These are phyloP conservation scores for Chrysaora quinquecirrha DNA, from an alignment of 30 jellyfish, hydroid and myxozoan genomes.

Conservation along the genomic window DNA sequence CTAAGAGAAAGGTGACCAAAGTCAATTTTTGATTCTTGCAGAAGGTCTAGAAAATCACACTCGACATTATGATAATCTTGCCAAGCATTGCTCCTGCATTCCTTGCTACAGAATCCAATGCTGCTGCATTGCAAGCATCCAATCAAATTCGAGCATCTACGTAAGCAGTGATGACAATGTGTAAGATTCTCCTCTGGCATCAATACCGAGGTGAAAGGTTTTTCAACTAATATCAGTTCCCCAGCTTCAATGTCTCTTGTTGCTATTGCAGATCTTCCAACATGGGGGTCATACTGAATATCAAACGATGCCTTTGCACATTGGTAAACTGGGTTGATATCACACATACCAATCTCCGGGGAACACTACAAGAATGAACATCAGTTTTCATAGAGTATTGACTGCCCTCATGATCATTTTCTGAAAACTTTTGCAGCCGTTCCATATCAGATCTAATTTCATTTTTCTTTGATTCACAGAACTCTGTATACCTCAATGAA, in stretches of 20 bases:
- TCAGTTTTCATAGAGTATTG: background rate
- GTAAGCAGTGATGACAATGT: conserved; percentile 81
- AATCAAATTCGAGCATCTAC: conserved; percentile 52
- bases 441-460: conserved; percentile 21
- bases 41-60: conserved; percentile 39
- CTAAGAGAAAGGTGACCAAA: conserved; percentile 84
- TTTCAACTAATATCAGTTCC: conserved; percentile 78
- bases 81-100: conserved; percentile 67
- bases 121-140: conserved; percentile 72
- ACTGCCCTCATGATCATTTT: background rate
- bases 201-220: conserved; percentile 70
- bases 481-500: conserved; percentile 40
- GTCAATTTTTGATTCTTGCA: conserved; percentile 54
- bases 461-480: conserved; percentile 49
- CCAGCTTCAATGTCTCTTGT: conserved; percentile 82
- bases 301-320: conserved; percentile 76
- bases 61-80: conserved; percentile 60
- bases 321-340: conserved; percentile 50
- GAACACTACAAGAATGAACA: background rate
- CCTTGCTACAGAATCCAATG: conserved; percentile 66
- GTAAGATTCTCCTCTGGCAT: conserved; percentile 59
- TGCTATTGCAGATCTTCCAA: conserved; percentile 89
- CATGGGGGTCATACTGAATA: conserved; percentile 2
- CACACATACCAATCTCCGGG: conserved; percentile 35
- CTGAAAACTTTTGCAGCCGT: background rate